Evolutionary conservation across 1,140 invertebrate genomes (phyloP), one percentile per base, ranked within the genome.

Genomic region (Drosophila paulistorum): DNA sequence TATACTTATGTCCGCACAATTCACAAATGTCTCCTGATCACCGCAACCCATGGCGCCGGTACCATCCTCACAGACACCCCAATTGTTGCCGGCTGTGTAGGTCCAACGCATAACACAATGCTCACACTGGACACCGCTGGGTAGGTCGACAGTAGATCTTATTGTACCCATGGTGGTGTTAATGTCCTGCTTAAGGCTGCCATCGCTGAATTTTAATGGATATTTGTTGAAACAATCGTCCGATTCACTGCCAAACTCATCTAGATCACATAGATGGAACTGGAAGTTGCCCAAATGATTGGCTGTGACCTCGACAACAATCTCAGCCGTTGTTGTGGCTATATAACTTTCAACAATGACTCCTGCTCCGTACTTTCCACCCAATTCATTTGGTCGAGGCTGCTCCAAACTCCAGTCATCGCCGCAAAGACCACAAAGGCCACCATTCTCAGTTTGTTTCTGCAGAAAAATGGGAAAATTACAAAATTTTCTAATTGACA

Each of bases 1-100:
- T 5, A 96, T 95, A 4, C 93, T 76, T 45, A 96, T 93, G 84
- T 96, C 95, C 0, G 95, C 93, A 77, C 95, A 96, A 54, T 93
- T 93, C 14, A 94, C 82, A 71, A 95, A 96, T 1, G 92, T 94
- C 90, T 96, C 95, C 81, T 96, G 95, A 2, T 90, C 83, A 10
- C 94, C 95, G 65, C 95, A 95, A 5, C 95, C 95, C 11, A 94
- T 13, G 35, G 74, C 84, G 1, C 77, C 77, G 7, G 13, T 77
- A 10, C 92, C 93, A 66, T 94, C 68, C 2, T 79, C 78, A 74
- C 94, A 95, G 0, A 71, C 30, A 2, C 94, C 94, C 94, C 93
- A 94, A 30, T 90, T 90, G 14, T 90, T 90, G n/a, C 81, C 85
- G 94, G 95, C 61, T 62, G 81, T 68, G 58, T 85, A 74, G 33